Evolutionary conservation across 2,113 vertebrate species (phyloP).

Genomic region (Amphiprion percula): DNA sequence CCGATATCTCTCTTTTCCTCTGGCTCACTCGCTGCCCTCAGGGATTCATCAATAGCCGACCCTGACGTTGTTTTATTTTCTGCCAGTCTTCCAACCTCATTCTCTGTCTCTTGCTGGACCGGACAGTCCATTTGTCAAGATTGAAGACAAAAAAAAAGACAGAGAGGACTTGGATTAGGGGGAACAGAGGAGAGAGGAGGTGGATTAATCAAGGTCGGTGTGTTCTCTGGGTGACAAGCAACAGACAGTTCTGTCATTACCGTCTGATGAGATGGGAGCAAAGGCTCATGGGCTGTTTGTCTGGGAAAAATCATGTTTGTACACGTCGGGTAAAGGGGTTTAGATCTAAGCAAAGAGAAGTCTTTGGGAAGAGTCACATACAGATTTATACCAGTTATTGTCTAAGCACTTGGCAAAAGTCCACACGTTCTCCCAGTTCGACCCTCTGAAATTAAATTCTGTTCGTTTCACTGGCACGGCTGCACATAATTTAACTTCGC

Average conservation of each 20-base stretch:
- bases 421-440: slow-evolving; percentile 13
- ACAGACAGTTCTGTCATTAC: slow-evolving; percentile 71
- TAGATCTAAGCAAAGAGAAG: slow-evolving; percentile 23
- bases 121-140: slow-evolving; percentile 68
- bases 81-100: slow-evolving; percentile 8
- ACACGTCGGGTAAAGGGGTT: background rate
- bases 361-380: slow-evolving; percentile 6
- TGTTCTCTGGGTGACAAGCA: slow-evolving; percentile 65
- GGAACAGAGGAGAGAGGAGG: slow-evolving; percentile 51
- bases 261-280: slow-evolving; percentile 42
- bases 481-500: slow-evolving; percentile 47
- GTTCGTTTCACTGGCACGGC: slow-evolving; percentile 27
- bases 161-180: slow-evolving; percentile 65
- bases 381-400: slow-evolving; percentile 18
- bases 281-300: slow-evolving; percentile 34
- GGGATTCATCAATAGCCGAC: slow-evolving; percentile 67
- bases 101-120: slow-evolving; percentile 27
- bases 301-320: slow-evolving; percentile 18
- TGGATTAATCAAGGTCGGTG: slow-evolving; percentile 70
- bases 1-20: slow-evolving; percentile 54
- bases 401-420: slow-evolving; percentile 13
- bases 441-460: slow-evolving; percentile 15
- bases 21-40: slow-evolving; percentile 20
- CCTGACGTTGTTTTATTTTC: slow-evolving; percentile 59
- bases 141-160: slow-evolving; percentile 38